These are phyloP conservation scores for Diorhabda sublineata DNA, from an alignment of 1,140 invertebrate species.

Conservation along the genomic window DNA sequence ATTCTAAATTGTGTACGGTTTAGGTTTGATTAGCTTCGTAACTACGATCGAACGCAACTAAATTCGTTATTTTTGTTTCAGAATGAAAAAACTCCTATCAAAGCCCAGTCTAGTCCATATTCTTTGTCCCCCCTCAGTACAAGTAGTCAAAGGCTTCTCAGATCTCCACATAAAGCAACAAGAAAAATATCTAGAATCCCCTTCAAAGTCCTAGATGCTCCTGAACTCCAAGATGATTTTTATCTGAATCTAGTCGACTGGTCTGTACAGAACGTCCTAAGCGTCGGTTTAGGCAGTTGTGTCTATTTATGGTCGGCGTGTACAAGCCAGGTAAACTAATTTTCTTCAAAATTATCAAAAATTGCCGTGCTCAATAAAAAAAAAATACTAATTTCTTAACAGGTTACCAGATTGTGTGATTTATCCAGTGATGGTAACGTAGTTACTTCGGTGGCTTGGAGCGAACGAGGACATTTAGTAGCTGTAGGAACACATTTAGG, in stretches of 20 bases:
- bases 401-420: conserved; percentile 92
- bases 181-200: conserved; percentile 96
- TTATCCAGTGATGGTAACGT: conserved; percentile 87
- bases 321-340: conserved; percentile 76
- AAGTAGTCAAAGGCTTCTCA: conserved; percentile 89
- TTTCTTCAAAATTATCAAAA: not conserved
- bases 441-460: conserved; percentile 99
- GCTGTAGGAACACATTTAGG: conserved; percentile 97
- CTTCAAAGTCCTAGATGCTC: conserved; percentile 96
- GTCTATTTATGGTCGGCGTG: conserved; percentile 99
- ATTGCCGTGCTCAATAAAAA: not conserved
- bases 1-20: too few relatives aligned
- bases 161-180: conserved; percentile 91
- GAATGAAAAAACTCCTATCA: conserved; percentile 54
- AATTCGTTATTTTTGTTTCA: conserved; percentile 44
- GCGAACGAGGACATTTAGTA: conserved; percentile 92
- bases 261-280: conserved; percentile 98
- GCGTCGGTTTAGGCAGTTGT: conserved; percentile 96
- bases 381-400: conserved; percentile 36
- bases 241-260: conserved; percentile 99
- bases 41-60: too few relatives aligned
- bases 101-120: conserved; percentile 71
- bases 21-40: too few relatives aligned
- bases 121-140: conserved; percentile 90
- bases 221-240: conserved; percentile 98